These are phyloP conservation scores for Characodon lateralis DNA, from an alignment of 2,797 vertebrate species.

Conservation along the genomic window DNA sequence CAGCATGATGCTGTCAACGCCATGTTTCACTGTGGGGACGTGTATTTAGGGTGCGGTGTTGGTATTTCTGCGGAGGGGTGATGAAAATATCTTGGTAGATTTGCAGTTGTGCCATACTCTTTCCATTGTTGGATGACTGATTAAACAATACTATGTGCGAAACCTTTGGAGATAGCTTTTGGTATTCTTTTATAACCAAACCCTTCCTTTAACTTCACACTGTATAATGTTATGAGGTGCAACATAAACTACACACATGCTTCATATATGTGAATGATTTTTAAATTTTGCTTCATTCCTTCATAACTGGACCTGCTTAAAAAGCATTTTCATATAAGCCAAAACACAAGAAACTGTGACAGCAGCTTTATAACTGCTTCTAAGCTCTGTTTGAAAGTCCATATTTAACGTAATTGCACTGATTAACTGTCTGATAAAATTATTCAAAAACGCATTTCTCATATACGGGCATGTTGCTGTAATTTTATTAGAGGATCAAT, in stretches of 20 bases:
- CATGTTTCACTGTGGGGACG: not conserved
- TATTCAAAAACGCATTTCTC: conserved; percentile 17
- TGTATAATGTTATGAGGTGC: not conserved
- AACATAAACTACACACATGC: not conserved
- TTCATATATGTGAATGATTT: not conserved
- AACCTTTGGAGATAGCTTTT: too few species aligned
- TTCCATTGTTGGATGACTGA: too few species aligned
- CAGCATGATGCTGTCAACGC: not conserved
- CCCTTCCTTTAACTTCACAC: too few species aligned
- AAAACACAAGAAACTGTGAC: not conserved
- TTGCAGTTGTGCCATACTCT: too few species aligned
- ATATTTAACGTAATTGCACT: not conserved
- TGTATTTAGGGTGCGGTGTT: too few species aligned
- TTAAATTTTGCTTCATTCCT: not conserved
- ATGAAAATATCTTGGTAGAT: too few species aligned
- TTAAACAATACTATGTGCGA: too few species aligned
- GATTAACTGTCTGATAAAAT: conserved; percentile 8
- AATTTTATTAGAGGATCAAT: conserved; percentile 53
- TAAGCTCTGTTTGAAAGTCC: not conserved
- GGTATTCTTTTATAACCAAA: too few species aligned
- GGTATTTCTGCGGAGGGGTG: too few species aligned
- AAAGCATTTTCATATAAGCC: not conserved
- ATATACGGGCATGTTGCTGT: conserved; percentile 22
- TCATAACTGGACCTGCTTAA: not conserved
- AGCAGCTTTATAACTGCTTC: not conserved